phyloP scores from a whole-genome alignment of 2,888 invertebrate genomes.

The Agrochola circellaris region DNA sequence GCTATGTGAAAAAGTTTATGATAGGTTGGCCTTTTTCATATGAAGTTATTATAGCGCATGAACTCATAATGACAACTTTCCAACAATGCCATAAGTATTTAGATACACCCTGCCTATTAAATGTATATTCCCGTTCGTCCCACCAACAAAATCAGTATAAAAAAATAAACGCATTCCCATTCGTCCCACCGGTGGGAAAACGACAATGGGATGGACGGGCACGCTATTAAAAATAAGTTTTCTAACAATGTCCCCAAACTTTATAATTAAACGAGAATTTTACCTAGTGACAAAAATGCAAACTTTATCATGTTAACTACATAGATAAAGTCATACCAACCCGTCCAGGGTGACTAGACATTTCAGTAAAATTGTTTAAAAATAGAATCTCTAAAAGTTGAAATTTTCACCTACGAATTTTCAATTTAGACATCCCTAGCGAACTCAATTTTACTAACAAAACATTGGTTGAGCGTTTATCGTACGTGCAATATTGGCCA shows the following conservation, averaged over 20 bases:
- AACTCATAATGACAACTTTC: neutral
- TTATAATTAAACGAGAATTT: neutral
- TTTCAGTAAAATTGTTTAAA: neutral
- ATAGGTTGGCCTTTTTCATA: no score
- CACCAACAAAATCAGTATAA: no score
- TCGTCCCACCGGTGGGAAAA: no score
- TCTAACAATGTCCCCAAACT: neutral
- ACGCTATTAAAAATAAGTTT: neutral
- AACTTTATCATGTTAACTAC: neutral
- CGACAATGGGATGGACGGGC: neutral
- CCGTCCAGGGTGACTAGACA: neutral
- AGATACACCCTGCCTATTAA: neutral
- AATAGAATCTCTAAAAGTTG: conserved; percentile 3
- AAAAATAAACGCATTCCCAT: no score
- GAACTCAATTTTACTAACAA: conserved; percentile 59
- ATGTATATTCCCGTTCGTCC: neutral
- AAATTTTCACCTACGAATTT: conserved; percentile 11
- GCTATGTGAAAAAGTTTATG: neutral
- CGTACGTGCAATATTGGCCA: conserved; percentile 38
- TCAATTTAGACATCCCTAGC: conserved; percentile 41
- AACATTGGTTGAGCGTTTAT: conserved; percentile 51
- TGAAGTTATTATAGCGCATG: neutral
- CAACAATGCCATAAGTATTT: neutral
- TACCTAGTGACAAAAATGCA: neutral
- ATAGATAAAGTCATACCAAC: neutral